phyloP scores from a whole-genome alignment of 2,797 vertebrate species.

The Streptopelia turtur region DNA sequence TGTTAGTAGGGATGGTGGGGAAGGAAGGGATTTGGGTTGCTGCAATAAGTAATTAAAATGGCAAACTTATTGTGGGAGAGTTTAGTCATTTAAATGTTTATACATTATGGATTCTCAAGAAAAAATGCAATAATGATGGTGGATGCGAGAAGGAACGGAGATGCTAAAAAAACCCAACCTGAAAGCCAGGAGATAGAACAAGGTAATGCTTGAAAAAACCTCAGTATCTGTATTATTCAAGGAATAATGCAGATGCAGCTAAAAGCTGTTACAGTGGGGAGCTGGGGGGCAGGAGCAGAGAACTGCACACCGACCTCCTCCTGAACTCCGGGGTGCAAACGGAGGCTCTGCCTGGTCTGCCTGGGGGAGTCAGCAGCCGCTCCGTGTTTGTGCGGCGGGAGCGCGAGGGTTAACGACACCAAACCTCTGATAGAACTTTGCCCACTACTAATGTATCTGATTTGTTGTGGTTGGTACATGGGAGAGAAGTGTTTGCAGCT shows the following conservation, averaged over 20 bases:
- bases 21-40: not conserved
- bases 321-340: not conserved
- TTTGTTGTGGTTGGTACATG: not conserved
- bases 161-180: not conserved
- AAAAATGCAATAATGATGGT: not conserved
- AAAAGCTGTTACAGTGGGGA: not conserved
- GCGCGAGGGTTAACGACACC: not conserved
- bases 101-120: not conserved
- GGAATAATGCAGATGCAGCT: not conserved
- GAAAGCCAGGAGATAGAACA: not conserved
- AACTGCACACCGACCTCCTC: not conserved
- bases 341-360: fast-evolving
- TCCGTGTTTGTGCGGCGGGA: not conserved
- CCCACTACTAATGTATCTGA: too few species aligned
- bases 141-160: not conserved
- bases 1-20: not conserved
- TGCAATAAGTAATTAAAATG: not conserved
- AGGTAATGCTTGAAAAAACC: not conserved
- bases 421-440: not conserved
- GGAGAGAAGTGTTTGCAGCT: not conserved
- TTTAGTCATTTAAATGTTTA: not conserved
- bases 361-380: not conserved
- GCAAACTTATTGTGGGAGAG: not conserved
- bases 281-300: not conserved
- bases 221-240: not conserved